Evolutionary conservation across 1,140 invertebrate species (phyloP), one percentile per base, ranked within the genome.

Genomic region (Glossosoma conforme): DNA sequence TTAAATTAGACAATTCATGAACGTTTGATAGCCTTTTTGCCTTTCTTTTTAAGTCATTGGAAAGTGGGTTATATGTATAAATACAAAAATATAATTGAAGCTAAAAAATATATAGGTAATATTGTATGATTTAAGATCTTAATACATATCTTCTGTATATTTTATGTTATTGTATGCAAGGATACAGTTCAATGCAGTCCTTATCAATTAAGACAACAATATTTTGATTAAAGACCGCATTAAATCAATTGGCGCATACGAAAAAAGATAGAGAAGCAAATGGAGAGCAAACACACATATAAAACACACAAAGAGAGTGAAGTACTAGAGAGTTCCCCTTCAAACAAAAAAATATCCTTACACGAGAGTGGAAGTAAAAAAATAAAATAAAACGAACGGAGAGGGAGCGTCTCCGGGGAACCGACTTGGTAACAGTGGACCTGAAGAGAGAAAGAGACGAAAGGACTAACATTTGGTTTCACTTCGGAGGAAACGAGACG

Each of bases 401-500:
- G n/a, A n/a, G n/a, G n/a, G 35, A 52, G 30, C 51, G 56, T 58
- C 56, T 58, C 56, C 24, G 33, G 56, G 56, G 56, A 58, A 20
- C 47, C 36, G 47, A 52, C 36, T 49, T 47, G 41, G 51, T 47
- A 47, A 46, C 49, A 38, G 36, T 15, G 18, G 30, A 52, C 28
- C 38, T 48, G 30, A 28, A 52, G 42, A 52, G 45, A 41, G 25
- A 36, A 36, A n/a, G n/a, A n/a, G n/a, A n/a, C n/a, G n/a, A n/a
- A n/a, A n/a, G 22, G 35, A 17, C 18, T 14, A n/a, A 40, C 4
- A 28, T 40, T 8, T 11, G 15, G 37, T 19, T 33, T 3, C 11
- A 63, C 64, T 15, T 35, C 64, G 70, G 60, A 42, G 68, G 62
- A 68, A 74, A 46, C 60, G 63, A 61, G 59, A 63, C 64, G 70